Base-by-base conservation (phyloP, 2,797 vertebrate species). In the Taenioides sp. region DNA sequence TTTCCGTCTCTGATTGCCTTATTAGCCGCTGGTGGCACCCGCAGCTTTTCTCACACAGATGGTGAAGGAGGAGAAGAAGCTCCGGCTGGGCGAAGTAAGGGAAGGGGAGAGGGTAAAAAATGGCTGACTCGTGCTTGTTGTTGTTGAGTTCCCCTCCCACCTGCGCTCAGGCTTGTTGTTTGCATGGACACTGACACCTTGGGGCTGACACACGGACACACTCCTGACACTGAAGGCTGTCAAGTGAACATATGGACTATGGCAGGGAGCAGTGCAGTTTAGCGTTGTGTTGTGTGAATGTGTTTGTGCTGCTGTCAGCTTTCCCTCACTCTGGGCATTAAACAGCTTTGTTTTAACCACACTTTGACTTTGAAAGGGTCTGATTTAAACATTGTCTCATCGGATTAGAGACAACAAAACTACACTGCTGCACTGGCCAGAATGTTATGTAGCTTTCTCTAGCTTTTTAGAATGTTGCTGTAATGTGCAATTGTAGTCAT, bases 1-100 rank as follows among this genome's bases (percentile, higher is more conserved):
- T 92, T 92, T 91, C 93, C 93, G 93, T 94, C 92, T 93, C 91
- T 94, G 93, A 94, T 94, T 94, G 93, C 91, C 93, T 94, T 94
- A 93, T 94, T 94, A 94, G 92, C 92, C 91, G 91, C 78, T 87
- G 91, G 93, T 91, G 92, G 88, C 89, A 91, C 92, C 92, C 88
- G 84, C 88, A 91, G 92, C 86, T 91, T 91, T 87, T 89, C 91
- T 91, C 89, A 93, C 91, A 90, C 92, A 94, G 92, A 93, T 93
- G 92, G 92, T 89, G 88, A 87, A 87, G 89, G 83, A 87, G 86
- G 84, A 89, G 60, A 37, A 63, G 61, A 40, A 50, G 79, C 82
- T 81, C 20, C 34, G 74, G 78, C 52, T 28, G 70, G 70, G 72
- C 57, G 25, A 43, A 43, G 47, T 34, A 37, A 62, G 60, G 40